These are phyloP conservation scores for Drosophila anomalata DNA, from an alignment of 2,888 invertebrate genomes.

Conservation along the genomic window DNA sequence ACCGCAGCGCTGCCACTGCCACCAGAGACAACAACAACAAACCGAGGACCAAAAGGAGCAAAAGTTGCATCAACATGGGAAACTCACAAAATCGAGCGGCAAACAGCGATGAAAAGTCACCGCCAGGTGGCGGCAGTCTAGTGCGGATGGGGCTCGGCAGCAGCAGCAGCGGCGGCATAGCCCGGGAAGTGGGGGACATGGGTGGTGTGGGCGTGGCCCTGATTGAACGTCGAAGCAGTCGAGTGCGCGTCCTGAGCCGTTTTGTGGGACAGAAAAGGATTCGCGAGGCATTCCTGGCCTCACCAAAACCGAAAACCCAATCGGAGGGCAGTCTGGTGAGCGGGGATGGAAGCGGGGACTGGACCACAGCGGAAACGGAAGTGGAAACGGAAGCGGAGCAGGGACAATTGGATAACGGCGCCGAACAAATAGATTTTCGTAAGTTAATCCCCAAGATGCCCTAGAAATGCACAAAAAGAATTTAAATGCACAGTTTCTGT, in stretches of 20 bases:
- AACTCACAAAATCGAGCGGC: conserved; percentile 65
- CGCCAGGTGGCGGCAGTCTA: conserved; percentile 30
- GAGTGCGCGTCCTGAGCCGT: conserved; percentile 79
- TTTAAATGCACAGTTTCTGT: not conserved
- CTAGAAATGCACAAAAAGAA: conserved; percentile 4
- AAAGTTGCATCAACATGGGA: conserved; percentile 62
- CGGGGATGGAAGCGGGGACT: conserved; percentile 23
- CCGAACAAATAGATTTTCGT: conserved; percentile 81
- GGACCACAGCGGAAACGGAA: conserved; percentile 28
- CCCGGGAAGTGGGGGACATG: conserved; percentile 1
- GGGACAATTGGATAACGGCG: conserved; percentile 73
- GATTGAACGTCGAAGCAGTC: conserved; percentile 71
- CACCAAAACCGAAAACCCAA: conserved; percentile 33
- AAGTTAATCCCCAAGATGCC: conserved; percentile 71
- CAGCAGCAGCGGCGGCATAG: not conserved
- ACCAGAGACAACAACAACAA: conserved; percentile 8
- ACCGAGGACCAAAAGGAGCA: conserved; percentile 12
- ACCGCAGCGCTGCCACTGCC: conserved; percentile 17
- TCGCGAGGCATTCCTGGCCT: conserved; percentile 63
- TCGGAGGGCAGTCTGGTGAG: conserved; percentile 19
- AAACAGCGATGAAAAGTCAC: conserved; percentile 60
- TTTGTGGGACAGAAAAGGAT: conserved; percentile 79
- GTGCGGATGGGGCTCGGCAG: conserved; percentile 26
- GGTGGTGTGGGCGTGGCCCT: conserved; percentile 19
- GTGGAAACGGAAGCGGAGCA: conserved; percentile 48